These are phyloP conservation scores for Synanceia verrucosa DNA, from an alignment of 2,797 vertebrate genomes.

Conservation along the genomic window DNA sequence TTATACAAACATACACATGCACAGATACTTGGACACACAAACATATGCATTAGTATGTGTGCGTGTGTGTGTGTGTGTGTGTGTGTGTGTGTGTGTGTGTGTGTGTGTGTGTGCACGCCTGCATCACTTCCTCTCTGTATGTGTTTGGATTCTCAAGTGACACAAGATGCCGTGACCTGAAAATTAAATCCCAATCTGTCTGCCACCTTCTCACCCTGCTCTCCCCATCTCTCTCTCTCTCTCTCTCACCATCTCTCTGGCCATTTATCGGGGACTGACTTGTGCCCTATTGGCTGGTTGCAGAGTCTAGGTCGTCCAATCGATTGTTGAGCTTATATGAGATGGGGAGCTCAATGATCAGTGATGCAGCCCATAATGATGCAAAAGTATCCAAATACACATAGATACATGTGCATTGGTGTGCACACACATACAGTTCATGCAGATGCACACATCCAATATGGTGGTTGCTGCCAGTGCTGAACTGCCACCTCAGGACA, in stretches of 20 bases:
- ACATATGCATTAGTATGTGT: constrained; percentile 4
- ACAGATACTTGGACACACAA: constrained; percentile 19
- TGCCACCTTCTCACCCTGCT: constrained; percentile 70
- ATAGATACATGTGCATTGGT: neutral
- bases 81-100: constrained; percentile 23
- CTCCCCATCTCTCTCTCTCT: neutral
- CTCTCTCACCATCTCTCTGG: constrained; percentile 36
- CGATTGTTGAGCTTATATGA: constrained; percentile 60
- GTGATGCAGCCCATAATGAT: constrained; percentile 48
- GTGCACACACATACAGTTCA: neutral
- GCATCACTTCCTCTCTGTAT: constrained; percentile 63
- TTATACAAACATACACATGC: constrained; percentile 50
- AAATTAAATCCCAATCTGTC: constrained; percentile 80
- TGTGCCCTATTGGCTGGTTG: constrained; percentile 75
- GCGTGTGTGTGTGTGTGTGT: constrained; percentile 11
- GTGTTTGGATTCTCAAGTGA: constrained; percentile 78
- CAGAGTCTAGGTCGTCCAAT: constrained; percentile 65
- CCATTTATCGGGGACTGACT: constrained; percentile 70
- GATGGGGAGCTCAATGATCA: constrained; percentile 48
- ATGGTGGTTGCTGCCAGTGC: constrained; percentile 27
- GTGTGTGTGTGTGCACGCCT: constrained; percentile 22
- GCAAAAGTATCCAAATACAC: constrained; percentile 36
- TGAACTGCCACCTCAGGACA: constrained; percentile 46
- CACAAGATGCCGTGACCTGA: constrained; percentile 79
- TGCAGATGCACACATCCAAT: neutral